Percentiles rank a stretch among this genome's conserved stretches.
Conservation (phyloP, 2,797 vertebrate genomes). For the Clarias pachynema region DNA sequence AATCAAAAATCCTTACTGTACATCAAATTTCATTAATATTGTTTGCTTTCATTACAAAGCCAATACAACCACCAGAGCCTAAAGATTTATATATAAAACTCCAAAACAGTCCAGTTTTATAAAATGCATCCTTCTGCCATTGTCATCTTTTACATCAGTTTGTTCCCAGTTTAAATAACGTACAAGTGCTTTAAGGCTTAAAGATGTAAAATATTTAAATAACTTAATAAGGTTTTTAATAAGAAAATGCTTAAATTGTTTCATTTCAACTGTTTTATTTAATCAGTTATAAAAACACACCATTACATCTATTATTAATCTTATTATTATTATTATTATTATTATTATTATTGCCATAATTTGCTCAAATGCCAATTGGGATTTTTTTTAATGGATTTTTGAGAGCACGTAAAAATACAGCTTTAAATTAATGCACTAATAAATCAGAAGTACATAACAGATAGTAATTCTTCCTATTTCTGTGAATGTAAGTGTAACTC, state of each 20-base stretch:
- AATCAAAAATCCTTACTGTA: slow-evolving; percentile 49
- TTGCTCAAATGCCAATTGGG: not conserved
- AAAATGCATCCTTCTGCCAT: not conserved
- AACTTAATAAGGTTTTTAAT: not conserved
- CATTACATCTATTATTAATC: not conserved
- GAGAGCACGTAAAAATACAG: not conserved
- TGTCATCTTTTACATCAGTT: not conserved
- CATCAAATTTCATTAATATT: slow-evolving; percentile 47
- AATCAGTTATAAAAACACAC: not conserved
- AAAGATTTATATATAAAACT: not conserved
- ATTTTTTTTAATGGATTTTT: not conserved
- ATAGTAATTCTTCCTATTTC: not conserved
- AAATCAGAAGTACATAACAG: not conserved
- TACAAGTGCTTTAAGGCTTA: slow-evolving; percentile 50
- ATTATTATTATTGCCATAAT: not conserved
- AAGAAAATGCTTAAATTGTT: slow-evolving; percentile 14
- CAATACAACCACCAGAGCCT: slow-evolving; percentile 14
- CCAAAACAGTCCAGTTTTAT: slow-evolving; percentile 25
- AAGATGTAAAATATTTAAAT: slow-evolving; percentile 4
- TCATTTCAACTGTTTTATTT: slow-evolving; percentile 1
- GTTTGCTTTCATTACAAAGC: slow-evolving; percentile 32
- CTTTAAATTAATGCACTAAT: not conserved
- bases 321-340: not conserved
- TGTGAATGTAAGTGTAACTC: not conserved
- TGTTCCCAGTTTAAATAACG: slow-evolving; percentile 34